Conservation (phyloP, 64 coral and sea anemone genomes). For the Pocillopora damicornis region DNA sequence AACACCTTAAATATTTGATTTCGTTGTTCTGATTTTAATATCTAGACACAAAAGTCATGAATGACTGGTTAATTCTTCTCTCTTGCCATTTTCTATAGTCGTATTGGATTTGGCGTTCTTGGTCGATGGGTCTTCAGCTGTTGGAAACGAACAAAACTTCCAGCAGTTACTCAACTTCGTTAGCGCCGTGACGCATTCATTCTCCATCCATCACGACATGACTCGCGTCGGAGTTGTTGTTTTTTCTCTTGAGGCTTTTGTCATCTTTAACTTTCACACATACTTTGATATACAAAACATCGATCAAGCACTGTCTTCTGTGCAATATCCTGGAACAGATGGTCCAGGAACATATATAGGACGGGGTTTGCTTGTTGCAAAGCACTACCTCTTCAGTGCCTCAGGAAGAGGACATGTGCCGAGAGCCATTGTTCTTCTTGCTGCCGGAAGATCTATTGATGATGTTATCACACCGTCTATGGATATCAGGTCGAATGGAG, state of each 20-base stretch:
- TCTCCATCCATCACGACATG: constrained; percentile 43
- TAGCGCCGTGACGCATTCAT: constrained; percentile 62
- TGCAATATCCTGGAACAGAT: constrained; percentile 84
- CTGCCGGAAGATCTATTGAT: constrained; percentile 81
- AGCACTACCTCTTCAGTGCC: constrained; percentile 54
- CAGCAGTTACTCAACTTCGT: constrained; percentile 87
- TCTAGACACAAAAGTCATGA: too few relatives aligned
- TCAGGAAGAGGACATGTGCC: constrained; percentile 64
- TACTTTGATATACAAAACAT: constrained; percentile 87
- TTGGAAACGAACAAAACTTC: constrained; percentile 72
- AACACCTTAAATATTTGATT: too few relatives aligned
- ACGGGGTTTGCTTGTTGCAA: constrained; percentile 68
- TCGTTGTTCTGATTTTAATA: too few relatives aligned
- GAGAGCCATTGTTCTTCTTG: constrained; percentile 56
- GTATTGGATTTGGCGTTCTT: constrained; percentile 77
- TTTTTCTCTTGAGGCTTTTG: constrained; percentile 83
- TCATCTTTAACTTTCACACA: constrained; percentile 93
- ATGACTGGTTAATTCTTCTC: neutral
- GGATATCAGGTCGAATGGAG: constrained; percentile 42
- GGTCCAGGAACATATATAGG: constrained; percentile 91
- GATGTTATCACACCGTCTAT: constrained; percentile 83
- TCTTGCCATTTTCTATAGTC: constrained; percentile 16
- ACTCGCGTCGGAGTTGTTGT: constrained; percentile 69
- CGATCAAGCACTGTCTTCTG: constrained; percentile 62
- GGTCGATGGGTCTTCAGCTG: constrained; percentile 77